A percentile compares a stretch with the other conserved stretches of the same genome.
These are phyloP conservation scores for Montipora capitata DNA, from an alignment of 92 coral and sea anemone species.

Conservation along the genomic window DNA sequence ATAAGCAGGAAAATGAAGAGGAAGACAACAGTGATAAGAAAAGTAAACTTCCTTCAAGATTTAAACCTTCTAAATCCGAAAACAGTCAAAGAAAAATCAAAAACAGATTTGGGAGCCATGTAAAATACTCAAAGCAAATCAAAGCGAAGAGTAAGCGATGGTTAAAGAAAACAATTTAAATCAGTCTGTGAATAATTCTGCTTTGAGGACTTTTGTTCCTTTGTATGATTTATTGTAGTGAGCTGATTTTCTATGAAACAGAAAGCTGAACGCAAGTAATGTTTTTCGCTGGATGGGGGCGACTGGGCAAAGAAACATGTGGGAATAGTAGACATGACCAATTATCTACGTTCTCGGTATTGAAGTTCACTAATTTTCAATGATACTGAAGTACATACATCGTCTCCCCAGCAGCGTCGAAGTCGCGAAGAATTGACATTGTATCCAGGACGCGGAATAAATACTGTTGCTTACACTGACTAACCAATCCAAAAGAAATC, in stretches of 20 bases:
- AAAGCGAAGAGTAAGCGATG: slow-evolving; percentile 40
- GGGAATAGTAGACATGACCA: no score
- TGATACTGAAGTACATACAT: no score
- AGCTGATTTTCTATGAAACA: neutral
- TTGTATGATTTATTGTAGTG: neutral
- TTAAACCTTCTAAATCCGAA: slow-evolving; percentile 20
- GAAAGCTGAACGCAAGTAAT: no score
- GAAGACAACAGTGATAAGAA: slow-evolving; percentile 24
- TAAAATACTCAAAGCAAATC: neutral
- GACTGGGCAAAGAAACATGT: no score
- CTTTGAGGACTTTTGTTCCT: no score
- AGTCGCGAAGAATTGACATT: no score
- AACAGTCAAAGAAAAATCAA: slow-evolving; percentile 1
- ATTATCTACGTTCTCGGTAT: neutral
- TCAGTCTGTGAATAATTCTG: neutral
- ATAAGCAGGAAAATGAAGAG: slow-evolving; percentile 56
- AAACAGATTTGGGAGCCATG: slow-evolving; percentile 17
- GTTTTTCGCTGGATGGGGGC: neutral
- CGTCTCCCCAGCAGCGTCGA: no score
- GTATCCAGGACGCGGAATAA: neutral
- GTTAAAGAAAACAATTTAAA: slow-evolving; percentile 20
- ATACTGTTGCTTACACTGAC: neutral
- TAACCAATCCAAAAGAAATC: neutral
- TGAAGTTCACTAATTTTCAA: no score
- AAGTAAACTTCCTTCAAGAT: slow-evolving; percentile 51